These are phyloP conservation scores for Coracias cyanogaster DNA, from an alignment of 2,797 vertebrate species.

Conservation along the genomic window DNA sequence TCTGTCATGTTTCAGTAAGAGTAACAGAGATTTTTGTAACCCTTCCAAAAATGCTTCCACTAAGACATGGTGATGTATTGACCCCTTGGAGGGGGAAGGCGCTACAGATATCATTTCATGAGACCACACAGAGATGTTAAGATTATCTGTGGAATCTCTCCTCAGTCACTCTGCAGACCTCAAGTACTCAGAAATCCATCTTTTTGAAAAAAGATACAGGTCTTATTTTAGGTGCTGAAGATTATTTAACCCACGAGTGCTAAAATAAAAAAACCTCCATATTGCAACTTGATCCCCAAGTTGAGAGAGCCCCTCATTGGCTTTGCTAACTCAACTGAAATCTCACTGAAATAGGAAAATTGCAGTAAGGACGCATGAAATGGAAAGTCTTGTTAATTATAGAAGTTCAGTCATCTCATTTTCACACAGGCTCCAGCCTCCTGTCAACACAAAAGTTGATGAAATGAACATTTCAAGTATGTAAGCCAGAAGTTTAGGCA, in stretches of 20 bases:
- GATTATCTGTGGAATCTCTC: constrained; percentile 2
- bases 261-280: neutral
- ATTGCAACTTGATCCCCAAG: neutral
- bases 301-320: neutral
- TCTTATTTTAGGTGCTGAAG: neutral
- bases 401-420: neutral
- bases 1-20: neutral
- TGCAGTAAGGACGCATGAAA: neutral
- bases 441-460: neutral
- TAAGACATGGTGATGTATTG: neutral
- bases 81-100: neutral
- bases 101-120: neutral
- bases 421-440: neutral
- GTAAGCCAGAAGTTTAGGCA: neutral
- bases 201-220: neutral
- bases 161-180: neutral
- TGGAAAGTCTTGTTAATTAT: neutral
- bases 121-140: neutral
- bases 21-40: neutral
- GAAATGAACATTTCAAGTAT: neutral
- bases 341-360: neutral
- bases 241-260: constrained; percentile 4
- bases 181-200: neutral
- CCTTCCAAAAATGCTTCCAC: neutral
- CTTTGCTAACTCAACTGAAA: constrained; percentile 8